Percentiles rank a stretch among this genome's conserved stretches.
These are phyloP conservation scores for Idaea biselata DNA, from an alignment of 2,888 invertebrate species.

Conservation along the genomic window DNA sequence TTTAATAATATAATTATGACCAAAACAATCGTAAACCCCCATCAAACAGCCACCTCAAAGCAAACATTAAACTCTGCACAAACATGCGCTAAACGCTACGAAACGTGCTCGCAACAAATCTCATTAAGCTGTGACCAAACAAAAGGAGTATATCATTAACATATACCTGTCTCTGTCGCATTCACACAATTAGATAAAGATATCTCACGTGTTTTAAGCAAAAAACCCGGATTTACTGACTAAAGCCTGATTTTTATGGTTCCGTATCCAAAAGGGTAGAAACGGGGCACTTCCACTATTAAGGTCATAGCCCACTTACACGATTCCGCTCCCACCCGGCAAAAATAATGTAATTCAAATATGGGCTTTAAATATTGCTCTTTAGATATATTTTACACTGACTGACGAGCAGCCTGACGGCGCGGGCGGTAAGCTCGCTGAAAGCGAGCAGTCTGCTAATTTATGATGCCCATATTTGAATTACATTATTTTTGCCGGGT, in stretches of 20 bases:
- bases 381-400: no score
- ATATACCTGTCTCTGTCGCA: conserved; percentile 26
- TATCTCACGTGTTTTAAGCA: neutral
- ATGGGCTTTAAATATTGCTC: no score
- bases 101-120: conserved; percentile 36
- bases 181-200: conserved; percentile 25
- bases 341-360: no score
- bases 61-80: neutral
- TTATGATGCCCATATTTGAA: no score
- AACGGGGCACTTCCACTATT: conserved; percentile 7
- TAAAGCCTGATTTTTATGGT: neutral
- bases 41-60: neutral
- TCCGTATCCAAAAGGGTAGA: no score
- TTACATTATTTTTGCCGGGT: no score
- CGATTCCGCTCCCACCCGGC: no score
- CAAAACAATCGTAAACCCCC: neutral
- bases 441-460: no score
- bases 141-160: conserved; percentile 22
- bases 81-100: conserved; percentile 7
- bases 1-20: neutral
- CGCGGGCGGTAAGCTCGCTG: no score
- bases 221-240: neutral
- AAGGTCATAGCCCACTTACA: no score
- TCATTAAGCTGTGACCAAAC: conserved; percentile 32
- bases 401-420: no score